Evolutionary conservation across 53 echinoderm and acorn worm genomes (phyloP).

Genomic region (Astropecten irregularis): DNA sequence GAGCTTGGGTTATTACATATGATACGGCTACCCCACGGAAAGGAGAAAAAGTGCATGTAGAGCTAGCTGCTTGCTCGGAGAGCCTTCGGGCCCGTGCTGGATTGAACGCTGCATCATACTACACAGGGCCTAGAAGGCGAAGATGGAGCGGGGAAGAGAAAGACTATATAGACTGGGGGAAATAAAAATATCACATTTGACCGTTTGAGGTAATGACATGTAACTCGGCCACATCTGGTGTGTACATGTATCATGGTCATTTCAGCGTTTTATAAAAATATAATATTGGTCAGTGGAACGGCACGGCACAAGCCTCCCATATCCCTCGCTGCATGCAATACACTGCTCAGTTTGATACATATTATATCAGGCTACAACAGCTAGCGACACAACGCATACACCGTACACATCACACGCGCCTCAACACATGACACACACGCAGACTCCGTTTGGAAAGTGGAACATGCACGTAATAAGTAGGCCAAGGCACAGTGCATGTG

Average conservation of each 20-base stretch:
- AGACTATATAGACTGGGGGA: too few species aligned
- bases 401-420: too few species aligned
- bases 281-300: slow-evolving; percentile 19
- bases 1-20: too few species aligned
- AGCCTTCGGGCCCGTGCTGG: too few species aligned
- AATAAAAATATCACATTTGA: slow-evolving; percentile 51
- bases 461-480: slow-evolving; percentile 49
- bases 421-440: background rate
- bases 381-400: background rate
- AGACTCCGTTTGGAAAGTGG: slow-evolving; percentile 18
- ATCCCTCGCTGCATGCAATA: too few species aligned
- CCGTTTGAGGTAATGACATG: slow-evolving; percentile 60
- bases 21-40: background rate
- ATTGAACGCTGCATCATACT: too few species aligned
- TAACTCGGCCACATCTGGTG: slow-evolving; percentile 21
- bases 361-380: too few species aligned
- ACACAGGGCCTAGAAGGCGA: too few species aligned
- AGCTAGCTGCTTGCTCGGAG: too few species aligned
- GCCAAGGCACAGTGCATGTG: slow-evolving; percentile 42
- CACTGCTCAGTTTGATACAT: too few species aligned
- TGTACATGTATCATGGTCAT: background rate
- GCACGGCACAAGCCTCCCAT: too few species aligned
- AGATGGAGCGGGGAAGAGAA: too few species aligned
- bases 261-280: background rate
- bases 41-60: background rate